A percentile compares a stretch with the other conserved stretches of the same genome.
Evolutionary conservation across 2,797 vertebrate species (phyloP).

Genomic region (Sparidentex hasta): DNA sequence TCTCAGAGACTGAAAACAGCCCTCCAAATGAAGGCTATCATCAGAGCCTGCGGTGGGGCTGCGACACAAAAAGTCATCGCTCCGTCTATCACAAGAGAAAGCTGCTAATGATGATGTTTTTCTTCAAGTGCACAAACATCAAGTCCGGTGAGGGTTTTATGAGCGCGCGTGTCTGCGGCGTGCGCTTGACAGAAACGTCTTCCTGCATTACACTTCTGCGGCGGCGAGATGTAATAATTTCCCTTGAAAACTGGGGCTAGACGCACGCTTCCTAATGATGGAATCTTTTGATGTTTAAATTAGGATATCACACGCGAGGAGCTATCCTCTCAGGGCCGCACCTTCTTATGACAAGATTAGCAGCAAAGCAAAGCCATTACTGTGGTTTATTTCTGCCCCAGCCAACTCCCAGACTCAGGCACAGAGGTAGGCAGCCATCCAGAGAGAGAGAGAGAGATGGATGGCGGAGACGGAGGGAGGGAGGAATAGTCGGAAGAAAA

Average conservation of each 20-base stretch:
- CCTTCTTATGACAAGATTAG: slow-evolving; percentile 86
- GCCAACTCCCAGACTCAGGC: slow-evolving; percentile 72
- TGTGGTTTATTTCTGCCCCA: slow-evolving; percentile 81
- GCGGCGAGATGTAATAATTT: slow-evolving; percentile 81
- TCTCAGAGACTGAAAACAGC: slow-evolving; percentile 45
- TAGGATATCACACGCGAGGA: slow-evolving; percentile 84
- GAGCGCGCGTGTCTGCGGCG: slow-evolving; percentile 34
- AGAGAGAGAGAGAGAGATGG: slow-evolving; percentile 40
- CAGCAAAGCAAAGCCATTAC: slow-evolving; percentile 84
- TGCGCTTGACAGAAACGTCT: slow-evolving; percentile 79
- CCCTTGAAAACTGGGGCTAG: slow-evolving; percentile 82
- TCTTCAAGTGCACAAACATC: slow-evolving; percentile 83
- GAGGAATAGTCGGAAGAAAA: slow-evolving; percentile 14
- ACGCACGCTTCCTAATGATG: slow-evolving; percentile 82
- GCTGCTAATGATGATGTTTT: slow-evolving; percentile 85
- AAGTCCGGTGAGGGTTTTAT: slow-evolving; percentile 81
- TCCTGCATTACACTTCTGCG: slow-evolving; percentile 76
- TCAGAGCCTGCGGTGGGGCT: slow-evolving; percentile 63
- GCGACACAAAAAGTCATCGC: slow-evolving; percentile 65
- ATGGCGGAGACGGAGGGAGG: slow-evolving; percentile 7
- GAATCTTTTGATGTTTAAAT: slow-evolving; percentile 89
- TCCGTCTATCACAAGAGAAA: slow-evolving; percentile 77
- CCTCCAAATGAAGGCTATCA: slow-evolving; percentile 75
- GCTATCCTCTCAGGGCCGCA: slow-evolving; percentile 83
- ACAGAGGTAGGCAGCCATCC: slow-evolving; percentile 69